Evolutionary conservation across 2,113 vertebrate genomes (phyloP).

Genomic region (Vicugna pacos): DNA sequence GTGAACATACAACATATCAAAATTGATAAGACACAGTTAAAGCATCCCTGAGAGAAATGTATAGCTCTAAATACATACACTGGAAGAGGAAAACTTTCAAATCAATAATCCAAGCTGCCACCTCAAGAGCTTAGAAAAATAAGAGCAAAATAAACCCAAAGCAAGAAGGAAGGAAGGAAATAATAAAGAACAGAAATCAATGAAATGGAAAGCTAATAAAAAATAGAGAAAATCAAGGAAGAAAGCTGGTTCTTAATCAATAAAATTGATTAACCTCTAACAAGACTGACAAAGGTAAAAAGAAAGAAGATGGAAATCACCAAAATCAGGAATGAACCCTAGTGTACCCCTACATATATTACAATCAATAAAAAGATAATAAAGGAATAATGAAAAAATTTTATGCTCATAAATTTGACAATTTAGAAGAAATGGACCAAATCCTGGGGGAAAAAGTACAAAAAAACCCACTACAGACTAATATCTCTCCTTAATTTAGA

Average conservation of each 20-base stretch:
- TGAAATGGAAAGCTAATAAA: background rate
- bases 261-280: background rate
- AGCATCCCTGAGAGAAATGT: background rate
- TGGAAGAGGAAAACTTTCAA: background rate
- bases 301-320: background rate
- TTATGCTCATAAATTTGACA: background rate
- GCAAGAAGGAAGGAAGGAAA: background rate
- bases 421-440: background rate
- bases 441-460: background rate
- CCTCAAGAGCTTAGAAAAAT: background rate
- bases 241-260: background rate
- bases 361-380: background rate
- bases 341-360: background rate
- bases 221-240: background rate
- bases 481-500: background rate
- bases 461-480: background rate
- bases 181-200: background rate
- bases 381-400: background rate
- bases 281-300: background rate
- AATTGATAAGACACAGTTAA: background rate
- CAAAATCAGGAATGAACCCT: background rate
- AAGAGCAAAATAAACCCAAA: conserved; percentile 17
- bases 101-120: background rate
- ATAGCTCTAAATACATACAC: background rate
- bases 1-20: too few relatives aligned